These are phyloP conservation scores for Archaeoteleia sp. DNA, from an alignment of 2,888 invertebrate species.

Conservation along the genomic window DNA sequence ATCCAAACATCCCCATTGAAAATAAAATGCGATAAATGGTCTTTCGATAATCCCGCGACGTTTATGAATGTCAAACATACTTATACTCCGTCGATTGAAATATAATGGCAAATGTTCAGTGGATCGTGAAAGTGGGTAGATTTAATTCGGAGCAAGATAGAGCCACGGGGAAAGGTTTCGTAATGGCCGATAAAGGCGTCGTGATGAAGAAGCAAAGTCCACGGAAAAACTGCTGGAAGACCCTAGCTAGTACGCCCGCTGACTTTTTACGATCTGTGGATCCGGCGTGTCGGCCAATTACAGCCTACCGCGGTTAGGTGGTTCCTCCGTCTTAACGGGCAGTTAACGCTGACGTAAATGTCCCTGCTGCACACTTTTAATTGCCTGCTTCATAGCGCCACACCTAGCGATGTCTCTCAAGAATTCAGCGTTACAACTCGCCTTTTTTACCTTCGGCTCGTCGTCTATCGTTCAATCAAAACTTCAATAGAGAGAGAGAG, in stretches of 20 bases:
- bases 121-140: conserved; percentile 37
- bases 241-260: conserved; percentile 60
- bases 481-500: no score
- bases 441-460: no score
- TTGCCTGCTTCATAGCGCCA: conserved; percentile 61
- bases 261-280: conserved; percentile 69
- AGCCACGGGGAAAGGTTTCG: conserved; percentile 43
- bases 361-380: conserved; percentile 68
- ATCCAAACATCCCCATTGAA: no score
- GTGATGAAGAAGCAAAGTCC: conserved; percentile 11
- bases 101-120: conserved; percentile 21
- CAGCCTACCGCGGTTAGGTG: conserved; percentile 68
- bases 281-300: conserved; percentile 71
- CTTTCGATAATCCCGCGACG: neutral
- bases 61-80: conserved; percentile 24
- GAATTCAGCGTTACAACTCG: conserved; percentile 32
- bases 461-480: no score
- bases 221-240: conserved; percentile 51
- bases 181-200: conserved; percentile 53
- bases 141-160: conserved; percentile 44
- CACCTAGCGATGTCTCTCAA: conserved; percentile 30
- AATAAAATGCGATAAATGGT: conserved; percentile 19
- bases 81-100: conserved; percentile 24
- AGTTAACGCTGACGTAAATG: conserved; percentile 71
- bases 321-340: conserved; percentile 69